Conservation (phyloP, 2,888 invertebrate species). For the Cerastoderma edule region DNA sequence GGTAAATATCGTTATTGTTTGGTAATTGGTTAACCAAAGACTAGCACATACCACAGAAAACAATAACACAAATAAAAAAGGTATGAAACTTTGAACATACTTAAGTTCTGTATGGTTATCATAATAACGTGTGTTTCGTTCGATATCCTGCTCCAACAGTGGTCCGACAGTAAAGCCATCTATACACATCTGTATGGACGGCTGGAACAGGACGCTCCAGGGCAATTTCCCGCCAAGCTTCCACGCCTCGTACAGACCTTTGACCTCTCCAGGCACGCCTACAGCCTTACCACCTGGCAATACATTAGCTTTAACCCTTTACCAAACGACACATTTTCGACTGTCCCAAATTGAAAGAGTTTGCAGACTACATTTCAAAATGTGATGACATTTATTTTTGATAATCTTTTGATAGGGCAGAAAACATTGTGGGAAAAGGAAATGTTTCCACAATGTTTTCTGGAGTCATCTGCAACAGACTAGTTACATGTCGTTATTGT, state of each 20-base stretch:
- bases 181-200: slow-evolving; percentile 90
- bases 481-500: too few relatives aligned
- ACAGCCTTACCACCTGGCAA: slow-evolving; percentile 86
- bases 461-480: too few relatives aligned
- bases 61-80: too few relatives aligned
- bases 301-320: not conserved
- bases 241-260: slow-evolving; percentile 92
- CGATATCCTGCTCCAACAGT: slow-evolving; percentile 35
- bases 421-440: not conserved
- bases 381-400: too few relatives aligned
- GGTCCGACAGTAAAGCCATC: slow-evolving; percentile 86
- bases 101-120: too few relatives aligned
- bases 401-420: not conserved
- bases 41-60: too few relatives aligned
- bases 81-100: too few relatives aligned
- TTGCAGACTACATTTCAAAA: too few relatives aligned
- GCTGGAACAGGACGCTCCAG: slow-evolving; percentile 91
- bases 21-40: too few relatives aligned
- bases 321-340: too few relatives aligned
- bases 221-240: slow-evolving; percentile 89
- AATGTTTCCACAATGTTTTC: not conserved
- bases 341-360: too few relatives aligned
- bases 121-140: slow-evolving; percentile 4
- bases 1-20: too few relatives aligned
- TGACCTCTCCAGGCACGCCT: slow-evolving; percentile 94